A percentile compares a stretch with the other conserved stretches of the same genome.
These are phyloP conservation scores for Athalia cordata DNA, from an alignment of 2,888 invertebrate species.

Conservation along the genomic window DNA sequence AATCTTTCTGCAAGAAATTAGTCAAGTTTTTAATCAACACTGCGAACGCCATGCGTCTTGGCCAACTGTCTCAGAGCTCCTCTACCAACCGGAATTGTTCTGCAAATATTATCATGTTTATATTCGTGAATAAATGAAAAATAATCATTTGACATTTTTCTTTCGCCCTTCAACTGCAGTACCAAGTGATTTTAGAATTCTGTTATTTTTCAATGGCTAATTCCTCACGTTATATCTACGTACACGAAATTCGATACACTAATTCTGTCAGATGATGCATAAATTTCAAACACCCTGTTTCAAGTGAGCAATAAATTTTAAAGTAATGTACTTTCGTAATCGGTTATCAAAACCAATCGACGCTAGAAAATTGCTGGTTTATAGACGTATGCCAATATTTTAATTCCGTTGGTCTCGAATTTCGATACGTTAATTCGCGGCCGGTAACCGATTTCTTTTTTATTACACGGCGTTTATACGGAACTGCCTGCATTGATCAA, in stretches of 20 bases:
- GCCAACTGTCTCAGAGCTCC: conserved; percentile 1
- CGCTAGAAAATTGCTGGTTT: background rate
- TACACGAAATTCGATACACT: no score
- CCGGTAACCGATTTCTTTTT: background rate
- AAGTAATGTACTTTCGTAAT: background rate
- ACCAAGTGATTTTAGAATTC: no score
- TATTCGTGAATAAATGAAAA: background rate
- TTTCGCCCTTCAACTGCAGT: no score
- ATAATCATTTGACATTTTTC: background rate
- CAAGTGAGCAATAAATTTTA: conserved; percentile 6
- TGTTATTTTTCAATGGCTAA: no score
- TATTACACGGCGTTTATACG: no score
- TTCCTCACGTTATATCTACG: no score
- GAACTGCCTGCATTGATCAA: no score
- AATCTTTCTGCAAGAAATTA: conserved; percentile 30
- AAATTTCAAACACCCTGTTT: background rate
- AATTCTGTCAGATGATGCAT: no score
- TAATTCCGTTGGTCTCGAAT: conserved; percentile 26
- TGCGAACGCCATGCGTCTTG: conserved; percentile 18
- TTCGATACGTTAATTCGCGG: conserved; percentile 6
- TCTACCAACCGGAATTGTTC: background rate
- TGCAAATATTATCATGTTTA: background rate
- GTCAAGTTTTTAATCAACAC: conserved; percentile 32
- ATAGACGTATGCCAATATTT: background rate
- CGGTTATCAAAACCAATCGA: conserved; percentile 6